Conservation (phyloP, 2,113 vertebrate genomes). For the Cephalopterus ornatus region DNA sequence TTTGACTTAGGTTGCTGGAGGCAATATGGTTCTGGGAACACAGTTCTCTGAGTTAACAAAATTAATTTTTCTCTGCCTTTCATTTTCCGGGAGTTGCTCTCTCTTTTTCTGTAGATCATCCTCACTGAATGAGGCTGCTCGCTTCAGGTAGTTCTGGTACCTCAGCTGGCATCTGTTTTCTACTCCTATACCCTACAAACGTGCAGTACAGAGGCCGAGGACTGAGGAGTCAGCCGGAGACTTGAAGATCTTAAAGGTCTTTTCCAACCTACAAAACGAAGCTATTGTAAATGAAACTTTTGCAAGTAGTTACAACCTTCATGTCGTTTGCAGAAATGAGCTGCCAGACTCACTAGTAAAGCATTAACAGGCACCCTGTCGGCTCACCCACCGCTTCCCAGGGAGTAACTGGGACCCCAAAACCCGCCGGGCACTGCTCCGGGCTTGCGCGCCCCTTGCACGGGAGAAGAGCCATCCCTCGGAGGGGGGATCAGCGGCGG, state of each 20-base stretch:
- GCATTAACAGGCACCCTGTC: rapidly evolving
- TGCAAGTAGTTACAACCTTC: rapidly evolving
- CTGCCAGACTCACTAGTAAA: rapidly evolving
- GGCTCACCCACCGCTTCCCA: not conserved
- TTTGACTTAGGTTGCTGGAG: not conserved
- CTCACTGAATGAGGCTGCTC: not conserved
- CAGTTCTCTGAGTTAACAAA: not conserved
- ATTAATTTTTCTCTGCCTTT: not conserved
- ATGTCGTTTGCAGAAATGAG: not conserved
- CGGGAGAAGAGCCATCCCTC: rapidly evolving
- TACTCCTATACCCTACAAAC: not conserved
- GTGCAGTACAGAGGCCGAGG: rapidly evolving
- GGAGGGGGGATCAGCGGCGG: rapidly evolving
- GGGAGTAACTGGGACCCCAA: not conserved
- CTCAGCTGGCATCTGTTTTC: not conserved
- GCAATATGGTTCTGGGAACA: not conserved
- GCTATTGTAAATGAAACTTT: not conserved
- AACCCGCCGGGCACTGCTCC: rapidly evolving
- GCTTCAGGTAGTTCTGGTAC: not conserved
- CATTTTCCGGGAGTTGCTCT: not conserved
- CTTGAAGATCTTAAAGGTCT: not conserved
- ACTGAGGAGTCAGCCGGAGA: not conserved
- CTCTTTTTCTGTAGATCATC: not conserved
- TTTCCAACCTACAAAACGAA: not conserved
- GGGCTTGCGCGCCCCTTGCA: rapidly evolving